Evolutionary conservation across 2,888 invertebrate genomes (phyloP).

Genomic region (Apamea monoglypha): DNA sequence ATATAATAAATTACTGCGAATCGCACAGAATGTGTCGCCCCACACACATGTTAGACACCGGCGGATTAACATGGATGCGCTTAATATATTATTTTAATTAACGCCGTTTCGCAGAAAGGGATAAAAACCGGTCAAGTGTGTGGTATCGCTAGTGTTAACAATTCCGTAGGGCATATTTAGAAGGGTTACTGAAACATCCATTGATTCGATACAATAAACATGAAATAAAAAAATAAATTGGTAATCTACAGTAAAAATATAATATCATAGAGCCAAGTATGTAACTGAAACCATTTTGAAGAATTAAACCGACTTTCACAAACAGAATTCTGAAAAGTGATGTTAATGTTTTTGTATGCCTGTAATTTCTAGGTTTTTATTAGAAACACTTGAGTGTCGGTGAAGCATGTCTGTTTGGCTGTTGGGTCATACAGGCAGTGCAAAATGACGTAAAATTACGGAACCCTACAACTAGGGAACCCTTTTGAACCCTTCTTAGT

Average conservation of each 20-base stretch:
- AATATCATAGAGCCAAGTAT: neutral
- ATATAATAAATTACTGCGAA: slow-evolving; percentile 53
- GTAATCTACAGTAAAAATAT: neutral
- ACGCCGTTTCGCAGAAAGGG: slow-evolving; percentile 32
- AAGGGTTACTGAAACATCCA: neutral
- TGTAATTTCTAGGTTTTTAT: neutral
- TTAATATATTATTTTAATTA: slow-evolving; percentile 58
- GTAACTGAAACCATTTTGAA: neutral
- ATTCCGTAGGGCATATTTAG: slow-evolving; percentile 3
- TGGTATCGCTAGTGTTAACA: neutral
- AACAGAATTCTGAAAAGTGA: neutral
- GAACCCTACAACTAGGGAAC: slow-evolving; percentile 33
- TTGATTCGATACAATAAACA: neutral
- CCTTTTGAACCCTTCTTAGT: slow-evolving; percentile 60
- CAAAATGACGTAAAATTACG: neutral
- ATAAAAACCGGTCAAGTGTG: slow-evolving; percentile 29
- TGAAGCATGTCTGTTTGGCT: too few relatives aligned
- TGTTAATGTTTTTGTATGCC: neutral
- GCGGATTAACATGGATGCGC: slow-evolving; percentile 55
- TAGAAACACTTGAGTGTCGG: too few relatives aligned
- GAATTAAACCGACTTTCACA: neutral
- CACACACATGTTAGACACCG: slow-evolving; percentile 15
- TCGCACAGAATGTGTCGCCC: slow-evolving; percentile 40
- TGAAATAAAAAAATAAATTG: too few relatives aligned
- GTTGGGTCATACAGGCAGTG: neutral